Percentiles rank a stretch among this genome's conserved stretches.
These are phyloP conservation scores for Cremastinae sp. DNA, from an alignment of 2,888 invertebrate genomes.

Conservation along the genomic window DNA sequence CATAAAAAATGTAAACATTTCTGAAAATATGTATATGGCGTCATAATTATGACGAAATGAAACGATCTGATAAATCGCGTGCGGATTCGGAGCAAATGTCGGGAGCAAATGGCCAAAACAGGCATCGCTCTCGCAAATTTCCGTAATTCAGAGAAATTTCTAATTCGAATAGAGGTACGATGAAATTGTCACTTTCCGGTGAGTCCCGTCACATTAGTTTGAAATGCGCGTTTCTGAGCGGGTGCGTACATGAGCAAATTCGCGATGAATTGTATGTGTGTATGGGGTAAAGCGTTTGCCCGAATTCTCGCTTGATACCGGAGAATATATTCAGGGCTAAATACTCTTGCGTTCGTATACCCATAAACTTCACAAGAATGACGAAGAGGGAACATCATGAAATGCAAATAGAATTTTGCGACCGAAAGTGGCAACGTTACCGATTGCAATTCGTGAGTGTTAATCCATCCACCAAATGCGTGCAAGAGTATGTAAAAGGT, in stretches of 20 bases:
- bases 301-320: conserved; percentile 19
- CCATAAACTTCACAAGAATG: conserved; percentile 1
- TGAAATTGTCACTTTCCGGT: not conserved
- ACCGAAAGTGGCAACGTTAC: conserved; percentile 43
- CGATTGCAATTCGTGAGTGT: conserved; percentile 42
- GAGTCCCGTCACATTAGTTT: not conserved
- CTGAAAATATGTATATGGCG: no score
- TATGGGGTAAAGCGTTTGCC: not conserved
- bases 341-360: conserved; percentile 21
- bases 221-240: not conserved
- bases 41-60: no score
- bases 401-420: conserved; percentile 71
- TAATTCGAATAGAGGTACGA: not conserved
- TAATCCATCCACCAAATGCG: conserved; percentile 41
- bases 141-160: not conserved
- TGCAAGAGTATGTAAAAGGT: conserved; percentile 1
- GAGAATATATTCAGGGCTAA: conserved; percentile 17
- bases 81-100: not conserved
- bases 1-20: no score
- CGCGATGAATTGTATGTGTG: not conserved
- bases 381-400: conserved; percentile 66
- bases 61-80: not conserved
- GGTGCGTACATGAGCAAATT: not conserved
- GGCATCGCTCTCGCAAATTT: not conserved
- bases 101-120: not conserved